phyloP scores from a whole-genome alignment of 2,113 vertebrate genomes.

The Tapirus terrestris region DNA sequence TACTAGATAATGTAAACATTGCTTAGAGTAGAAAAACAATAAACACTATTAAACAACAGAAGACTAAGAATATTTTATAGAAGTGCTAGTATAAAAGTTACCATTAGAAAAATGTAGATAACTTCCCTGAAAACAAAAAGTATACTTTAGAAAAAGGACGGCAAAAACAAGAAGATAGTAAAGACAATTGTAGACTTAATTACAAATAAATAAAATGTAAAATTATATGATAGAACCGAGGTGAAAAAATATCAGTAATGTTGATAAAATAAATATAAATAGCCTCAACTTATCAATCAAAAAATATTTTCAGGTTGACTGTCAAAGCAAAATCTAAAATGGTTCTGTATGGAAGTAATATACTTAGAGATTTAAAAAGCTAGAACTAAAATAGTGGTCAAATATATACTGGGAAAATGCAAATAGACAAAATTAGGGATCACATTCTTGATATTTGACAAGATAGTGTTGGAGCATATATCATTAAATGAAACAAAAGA shows the following conservation, averaged over 20 bases:
- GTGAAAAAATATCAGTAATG: background rate
- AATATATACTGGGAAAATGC: background rate
- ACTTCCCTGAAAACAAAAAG: background rate
- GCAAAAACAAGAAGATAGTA: background rate
- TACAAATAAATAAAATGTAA: background rate
- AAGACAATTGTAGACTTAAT: background rate
- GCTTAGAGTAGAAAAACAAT: background rate
- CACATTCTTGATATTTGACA: background rate
- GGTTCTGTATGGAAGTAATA: background rate
- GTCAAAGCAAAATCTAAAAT: background rate
- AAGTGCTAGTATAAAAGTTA: background rate
- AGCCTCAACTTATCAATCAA: background rate
- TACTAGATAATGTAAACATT: background rate
- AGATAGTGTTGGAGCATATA: background rate
- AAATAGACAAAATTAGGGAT: background rate
- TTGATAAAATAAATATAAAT: background rate
- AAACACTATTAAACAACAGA: background rate
- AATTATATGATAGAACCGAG: background rate
- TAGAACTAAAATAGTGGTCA: background rate
- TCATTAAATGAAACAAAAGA: background rate
- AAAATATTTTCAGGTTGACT: background rate
- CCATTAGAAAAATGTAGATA: background rate
- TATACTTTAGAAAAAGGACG: background rate
- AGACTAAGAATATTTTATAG: background rate
- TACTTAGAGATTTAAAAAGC: background rate